These are phyloP conservation scores for Eustalomyia histrio DNA, from an alignment of 2,888 invertebrate species.

Conservation along the genomic window DNA sequence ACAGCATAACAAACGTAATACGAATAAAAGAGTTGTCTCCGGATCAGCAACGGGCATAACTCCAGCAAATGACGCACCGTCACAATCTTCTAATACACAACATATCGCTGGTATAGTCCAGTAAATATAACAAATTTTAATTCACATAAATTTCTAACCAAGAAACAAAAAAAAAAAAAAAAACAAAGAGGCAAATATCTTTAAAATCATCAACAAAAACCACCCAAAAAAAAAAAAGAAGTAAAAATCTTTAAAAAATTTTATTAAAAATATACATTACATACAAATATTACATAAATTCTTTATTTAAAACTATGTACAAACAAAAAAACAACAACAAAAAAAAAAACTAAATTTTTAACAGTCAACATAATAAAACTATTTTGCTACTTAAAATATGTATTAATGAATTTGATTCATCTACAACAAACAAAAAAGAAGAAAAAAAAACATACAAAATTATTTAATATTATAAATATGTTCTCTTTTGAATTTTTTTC, in stretches of 20 bases:
- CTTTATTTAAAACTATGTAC: conserved; percentile 46
- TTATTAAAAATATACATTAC: conserved; percentile 1
- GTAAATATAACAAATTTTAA: conserved; percentile 48
- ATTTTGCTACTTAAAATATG: conserved; percentile 71
- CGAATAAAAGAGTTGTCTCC: conserved; percentile 62
- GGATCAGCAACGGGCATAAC: conserved; percentile 28
- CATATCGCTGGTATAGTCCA: conserved; percentile 68
- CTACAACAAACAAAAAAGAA: conserved; percentile 10
- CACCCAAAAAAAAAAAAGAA: neutral
- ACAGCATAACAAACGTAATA: conserved; percentile 67
- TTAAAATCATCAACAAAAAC: neutral
- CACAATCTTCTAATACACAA: conserved; percentile 65
- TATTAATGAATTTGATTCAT: conserved; percentile 35
- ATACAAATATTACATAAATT: no score
- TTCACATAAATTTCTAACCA: neutral
- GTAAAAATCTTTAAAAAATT: neutral
- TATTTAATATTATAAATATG: conserved; percentile 5
- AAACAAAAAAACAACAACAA: conserved; percentile 36
- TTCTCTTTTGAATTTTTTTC: neutral
- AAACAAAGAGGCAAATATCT: conserved; percentile 23
- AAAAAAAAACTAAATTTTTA: conserved; percentile 33
- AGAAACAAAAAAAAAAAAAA: neutral
- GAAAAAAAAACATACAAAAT: conserved; percentile 5
- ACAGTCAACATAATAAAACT: conserved; percentile 56
- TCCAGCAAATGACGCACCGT: conserved; percentile 37